phyloP scores from a whole-genome alignment of 1,140 invertebrate genomes.

The Drusus annulatus region DNA sequence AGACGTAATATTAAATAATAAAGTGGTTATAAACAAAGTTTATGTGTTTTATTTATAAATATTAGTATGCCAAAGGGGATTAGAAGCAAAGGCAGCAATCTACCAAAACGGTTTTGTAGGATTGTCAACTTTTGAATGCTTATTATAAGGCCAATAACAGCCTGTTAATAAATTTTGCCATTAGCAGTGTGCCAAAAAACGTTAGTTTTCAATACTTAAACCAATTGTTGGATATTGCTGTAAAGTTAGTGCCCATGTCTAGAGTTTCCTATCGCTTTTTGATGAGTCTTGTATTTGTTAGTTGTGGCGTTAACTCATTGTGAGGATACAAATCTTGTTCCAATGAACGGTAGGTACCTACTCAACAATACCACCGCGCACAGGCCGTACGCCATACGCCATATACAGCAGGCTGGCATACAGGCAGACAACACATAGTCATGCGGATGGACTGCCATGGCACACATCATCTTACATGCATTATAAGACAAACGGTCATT shows the following conservation, averaged over 20 bases:
- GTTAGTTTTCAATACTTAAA: not conserved
- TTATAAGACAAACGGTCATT: constrained; percentile 25
- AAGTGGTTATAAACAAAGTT: too few relatives aligned
- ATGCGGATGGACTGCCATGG: not conserved
- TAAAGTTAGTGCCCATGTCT: not conserved
- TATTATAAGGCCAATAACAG: too few relatives aligned
- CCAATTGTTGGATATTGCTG: not conserved
- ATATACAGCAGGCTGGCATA: not conserved
- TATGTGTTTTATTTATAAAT: too few relatives aligned
- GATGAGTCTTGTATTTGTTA: constrained; percentile 49
- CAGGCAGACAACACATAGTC: not conserved
- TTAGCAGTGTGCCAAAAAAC: not conserved
- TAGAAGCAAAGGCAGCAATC: too few relatives aligned
- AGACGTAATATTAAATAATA: too few relatives aligned
- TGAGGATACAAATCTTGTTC: constrained; percentile 49
- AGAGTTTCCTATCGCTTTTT: constrained; percentile 25
- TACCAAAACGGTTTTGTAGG: too few relatives aligned
- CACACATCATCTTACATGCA: not conserved
- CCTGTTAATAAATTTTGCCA: too few relatives aligned
- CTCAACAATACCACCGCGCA: not conserved
- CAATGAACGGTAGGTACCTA: not conserved
- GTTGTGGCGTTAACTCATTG: constrained; percentile 52
- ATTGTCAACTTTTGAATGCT: too few relatives aligned
- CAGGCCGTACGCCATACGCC: not conserved
- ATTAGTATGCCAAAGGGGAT: too few relatives aligned